Evolutionary conservation across 2,888 invertebrate species (phyloP), one percentile per base, ranked within the genome.

Genomic region (Epinotia nisella): DNA sequence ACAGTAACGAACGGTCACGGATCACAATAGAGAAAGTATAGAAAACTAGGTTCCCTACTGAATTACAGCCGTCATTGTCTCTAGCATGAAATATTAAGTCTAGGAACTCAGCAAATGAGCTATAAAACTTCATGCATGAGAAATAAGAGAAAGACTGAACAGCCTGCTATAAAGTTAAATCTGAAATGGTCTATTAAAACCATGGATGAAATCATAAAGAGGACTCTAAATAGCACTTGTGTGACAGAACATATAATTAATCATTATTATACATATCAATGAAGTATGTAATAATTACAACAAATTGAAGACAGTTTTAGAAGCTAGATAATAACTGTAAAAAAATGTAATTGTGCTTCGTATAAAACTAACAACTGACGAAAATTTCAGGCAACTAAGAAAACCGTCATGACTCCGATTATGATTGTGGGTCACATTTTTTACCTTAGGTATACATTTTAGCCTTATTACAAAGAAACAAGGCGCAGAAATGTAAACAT

Each of bases 21-120:
- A 78, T 78, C 77, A 81, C 78, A 81, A 81, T 79, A 76, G 84
- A 78, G 85, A 83, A 83, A 84, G 85, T 82, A 53, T 55, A 56
- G 67, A 62, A 55, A 68, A 68, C 68, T 64, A 64, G 68, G 58
- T 58, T 49, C 55, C n/a, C 66, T 55, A 29, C 67, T 64, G 72
- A 68, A 56, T 51, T 64, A 73, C 68, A 68, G 68, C 45, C 55
- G 55, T 61, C 56, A 67, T 67, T 72, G 71, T 72, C 49, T 56
- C 19, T 53, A 24, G 45, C n/a, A 55, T 61, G 10, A 71, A 35
- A 67, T 72, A 60, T 56, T 49, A 72, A 45, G 53, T 55, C 55
- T 67, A 39, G 29, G 19, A 55, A 45, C 10, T 41, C 64, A 29
- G 21, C 41, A 66, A 59, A 49, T 65, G 19, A 24, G 21, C 19